These are phyloP conservation scores for Tubulanus polymorphus DNA, from an alignment of 2,888 invertebrate species.

Conservation along the genomic window DNA sequence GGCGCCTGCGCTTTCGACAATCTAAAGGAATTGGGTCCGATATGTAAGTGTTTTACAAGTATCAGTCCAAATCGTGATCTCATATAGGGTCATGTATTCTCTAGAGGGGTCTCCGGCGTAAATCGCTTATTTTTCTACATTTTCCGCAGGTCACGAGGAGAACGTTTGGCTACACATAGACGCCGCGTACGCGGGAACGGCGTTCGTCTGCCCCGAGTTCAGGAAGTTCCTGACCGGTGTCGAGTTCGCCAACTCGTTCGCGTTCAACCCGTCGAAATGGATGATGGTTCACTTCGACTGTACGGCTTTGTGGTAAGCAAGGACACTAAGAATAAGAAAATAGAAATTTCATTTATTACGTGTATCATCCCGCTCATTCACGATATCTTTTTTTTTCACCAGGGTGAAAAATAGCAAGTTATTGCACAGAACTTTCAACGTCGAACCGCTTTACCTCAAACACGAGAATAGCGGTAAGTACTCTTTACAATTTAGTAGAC, in stretches of 20 bases:
- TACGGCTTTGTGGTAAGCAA: constrained; percentile 88
- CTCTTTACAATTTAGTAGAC: not conserved
- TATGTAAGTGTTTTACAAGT: constrained; percentile 58
- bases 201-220: constrained; percentile 93
- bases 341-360: not conserved
- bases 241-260: constrained; percentile 83
- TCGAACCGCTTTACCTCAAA: constrained; percentile 92
- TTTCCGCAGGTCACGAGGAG: constrained; percentile 64
- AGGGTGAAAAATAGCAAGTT: constrained; percentile 93
- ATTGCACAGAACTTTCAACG: constrained; percentile 93
- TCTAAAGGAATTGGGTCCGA: constrained; percentile 64
- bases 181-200: constrained; percentile 93
- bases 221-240: constrained; percentile 80
- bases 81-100: not conserved
- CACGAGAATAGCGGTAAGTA: constrained; percentile 93
- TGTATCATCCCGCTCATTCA: not conserved
- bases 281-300: constrained; percentile 99
- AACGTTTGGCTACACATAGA: constrained; percentile 95
- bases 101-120: not conserved
- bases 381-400: constrained; percentile 16
- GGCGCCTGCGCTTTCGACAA: constrained; percentile 96
- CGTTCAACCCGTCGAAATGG: constrained; percentile 99
- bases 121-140: not conserved
- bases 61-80: not conserved
- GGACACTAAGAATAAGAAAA: not conserved